Percentiles rank a stretch among this genome's conserved stretches.
phyloP scores from a whole-genome alignment of 2,113 vertebrate genomes.

The Oryctolagus cuniculus region mOryCun1.1 NC_091436.1:5575001-5575500 shows the following conservation, averaged over 20 bases:
- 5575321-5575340: not conserved
- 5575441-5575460: no score
- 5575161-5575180: not conserved
- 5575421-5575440: no score
- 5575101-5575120: no score
- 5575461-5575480: no score
- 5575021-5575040: not conserved
- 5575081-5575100: no score
- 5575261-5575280: no score
- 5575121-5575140: not conserved
- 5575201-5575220: no score
- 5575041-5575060: not conserved
- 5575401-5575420: no score
- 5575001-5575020: not conserved
- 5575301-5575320: no score
- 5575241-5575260: not conserved
- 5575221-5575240: not conserved
- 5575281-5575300: not conserved
- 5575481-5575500: no score
- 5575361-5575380: no score
- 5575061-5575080: accelerated
- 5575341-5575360: not conserved
- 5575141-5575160: not conserved
- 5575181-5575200: not conserved
- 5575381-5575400: no score